Evolutionary conservation across 2,888 invertebrate species (phyloP).

Genomic region (Podotricha telesiphe): DNA sequence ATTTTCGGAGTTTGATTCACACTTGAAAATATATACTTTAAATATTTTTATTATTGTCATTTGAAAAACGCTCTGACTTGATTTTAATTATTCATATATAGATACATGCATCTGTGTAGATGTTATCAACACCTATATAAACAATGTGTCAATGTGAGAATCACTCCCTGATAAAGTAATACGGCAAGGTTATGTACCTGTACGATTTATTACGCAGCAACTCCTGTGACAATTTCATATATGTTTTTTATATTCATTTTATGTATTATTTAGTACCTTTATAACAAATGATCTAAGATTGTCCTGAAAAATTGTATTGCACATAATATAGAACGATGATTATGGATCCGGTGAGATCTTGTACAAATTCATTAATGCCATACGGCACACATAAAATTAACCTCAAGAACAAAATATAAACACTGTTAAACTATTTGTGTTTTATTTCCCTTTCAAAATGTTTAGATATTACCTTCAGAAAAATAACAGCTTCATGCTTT

Average conservation of each 20-base stretch:
- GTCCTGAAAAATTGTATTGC: constrained; percentile 45
- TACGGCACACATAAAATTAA: constrained; percentile 79
- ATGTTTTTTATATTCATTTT: constrained; percentile 53
- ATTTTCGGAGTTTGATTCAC: constrained; percentile 15
- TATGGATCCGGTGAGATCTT: constrained; percentile 43
- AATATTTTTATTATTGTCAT: neutral
- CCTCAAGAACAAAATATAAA: constrained; percentile 81
- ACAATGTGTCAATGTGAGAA: constrained; percentile 1
- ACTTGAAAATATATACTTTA: neutral
- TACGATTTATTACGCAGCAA: constrained; percentile 15
- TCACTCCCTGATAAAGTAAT: constrained; percentile 4
- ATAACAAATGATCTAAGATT: constrained; percentile 4
- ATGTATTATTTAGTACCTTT: constrained; percentile 69
- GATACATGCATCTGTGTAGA: neutral
- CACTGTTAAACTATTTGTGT: constrained; percentile 75
- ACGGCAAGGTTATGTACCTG: constrained; percentile 26
- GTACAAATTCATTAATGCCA: constrained; percentile 64
- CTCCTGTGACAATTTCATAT: constrained; percentile 24
- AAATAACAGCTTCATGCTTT: too few species aligned
- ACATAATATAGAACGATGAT: constrained; percentile 25
- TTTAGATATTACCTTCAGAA: too few species aligned
- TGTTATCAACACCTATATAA: neutral
- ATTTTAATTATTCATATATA: neutral
- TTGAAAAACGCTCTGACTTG: neutral
- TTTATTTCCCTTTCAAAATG: constrained; percentile 55